Evolutionary conservation across 1,140 invertebrate genomes (phyloP).

Genomic region (Drosophila equinoxialis): DNA sequence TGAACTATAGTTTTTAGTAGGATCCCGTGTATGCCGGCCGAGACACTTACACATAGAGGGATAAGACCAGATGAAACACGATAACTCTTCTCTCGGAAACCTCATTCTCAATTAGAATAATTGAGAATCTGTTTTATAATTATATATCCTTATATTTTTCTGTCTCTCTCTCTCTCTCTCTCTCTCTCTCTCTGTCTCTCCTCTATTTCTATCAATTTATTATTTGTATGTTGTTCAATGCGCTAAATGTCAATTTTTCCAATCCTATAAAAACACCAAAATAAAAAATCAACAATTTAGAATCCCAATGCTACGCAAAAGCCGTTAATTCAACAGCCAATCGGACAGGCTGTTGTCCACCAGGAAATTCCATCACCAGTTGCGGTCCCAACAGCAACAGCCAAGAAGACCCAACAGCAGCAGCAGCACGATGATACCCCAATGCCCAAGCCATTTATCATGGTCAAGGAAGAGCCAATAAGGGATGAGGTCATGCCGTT

Average conservation of each 20-base stretch:
- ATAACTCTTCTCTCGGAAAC: conserved; percentile 11
- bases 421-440: neutral
- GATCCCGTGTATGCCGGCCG: conserved; percentile 37
- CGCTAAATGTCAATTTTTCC: conserved; percentile 33
- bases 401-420: neutral
- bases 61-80: conserved; percentile 25
- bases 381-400: neutral
- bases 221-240: neutral
- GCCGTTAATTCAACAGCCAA: conserved; percentile 35
- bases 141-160: conserved; percentile 7
- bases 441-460: conserved; percentile 26
- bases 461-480: conserved; percentile 45
- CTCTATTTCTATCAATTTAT: neutral
- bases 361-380: neutral
- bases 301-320: conserved; percentile 52
- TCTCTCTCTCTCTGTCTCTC: neutral
- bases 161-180: too few species aligned
- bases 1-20: conserved; percentile 82
- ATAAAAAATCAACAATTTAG: conserved; percentile 40
- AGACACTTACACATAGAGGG: conserved; percentile 19
- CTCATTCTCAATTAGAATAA: conserved; percentile 13
- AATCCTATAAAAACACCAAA: neutral
- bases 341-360: conserved; percentile 8
- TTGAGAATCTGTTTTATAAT: conserved; percentile 14
- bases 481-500: neutral